Conservation (phyloP, 2,797 vertebrate genomes). For the Urophycis tenuis region DNA sequence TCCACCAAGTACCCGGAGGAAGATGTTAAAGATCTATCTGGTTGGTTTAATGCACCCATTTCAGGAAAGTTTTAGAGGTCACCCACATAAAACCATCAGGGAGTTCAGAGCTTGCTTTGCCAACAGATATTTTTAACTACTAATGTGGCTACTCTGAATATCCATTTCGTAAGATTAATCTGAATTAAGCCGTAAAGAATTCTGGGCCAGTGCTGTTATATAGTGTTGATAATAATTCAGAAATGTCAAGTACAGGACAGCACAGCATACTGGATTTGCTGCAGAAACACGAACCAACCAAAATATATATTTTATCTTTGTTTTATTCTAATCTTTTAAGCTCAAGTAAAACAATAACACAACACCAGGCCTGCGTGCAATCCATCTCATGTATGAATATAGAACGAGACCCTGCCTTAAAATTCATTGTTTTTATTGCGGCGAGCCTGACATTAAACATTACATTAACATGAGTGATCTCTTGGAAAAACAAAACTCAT, state of each 20-base stretch:
- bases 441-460: background rate
- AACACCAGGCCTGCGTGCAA: background rate
- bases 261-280: too few species aligned
- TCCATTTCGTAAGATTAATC: background rate
- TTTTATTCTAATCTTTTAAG: background rate
- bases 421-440: background rate
- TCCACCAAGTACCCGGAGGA: background rate
- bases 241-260: background rate
- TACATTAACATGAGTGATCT: background rate
- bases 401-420: background rate
- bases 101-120: background rate
- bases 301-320: background rate
- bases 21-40: background rate
- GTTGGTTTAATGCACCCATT: background rate
- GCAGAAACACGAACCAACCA: too few species aligned
- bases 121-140: conserved; percentile 8
- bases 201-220: background rate
- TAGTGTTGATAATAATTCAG: background rate
- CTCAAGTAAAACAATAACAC: background rate
- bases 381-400: background rate
- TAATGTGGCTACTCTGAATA: background rate
- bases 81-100: conserved; percentile 9
- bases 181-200: background rate
- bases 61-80: conserved; percentile 18
- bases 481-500: background rate